Evolutionary conservation across 2,797 vertebrate genomes (phyloP), one percentile per base, ranked within the genome.

Genomic region (Catostomus latipinnis): DNA sequence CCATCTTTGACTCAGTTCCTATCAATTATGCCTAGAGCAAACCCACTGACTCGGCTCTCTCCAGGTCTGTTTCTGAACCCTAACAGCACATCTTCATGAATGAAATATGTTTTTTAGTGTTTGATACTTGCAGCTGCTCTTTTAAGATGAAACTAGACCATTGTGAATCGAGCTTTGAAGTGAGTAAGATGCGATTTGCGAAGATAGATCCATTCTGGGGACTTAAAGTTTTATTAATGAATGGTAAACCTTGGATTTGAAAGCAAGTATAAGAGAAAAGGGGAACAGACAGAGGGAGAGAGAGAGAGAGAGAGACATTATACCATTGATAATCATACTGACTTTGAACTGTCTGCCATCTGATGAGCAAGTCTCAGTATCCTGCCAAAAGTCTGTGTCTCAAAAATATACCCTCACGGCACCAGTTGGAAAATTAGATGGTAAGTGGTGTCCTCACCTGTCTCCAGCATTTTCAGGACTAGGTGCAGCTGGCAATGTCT

Each of bases 61-160:
- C 78, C 83, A 16, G 80, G 65, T 84, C 89, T 84, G 89, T 91
- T 92, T 91, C 91, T 91, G 87, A 91, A 92, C 89, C 86, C 87
- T 86, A 89, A 87, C 90, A 89, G 91, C 88, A 90, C 89, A 86
- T 90, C 70, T 90, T 92, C 91, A 92, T 93, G 90, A 93, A 93
- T 93, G 89, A 93, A 92, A 93, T 90, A 93, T 92, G 88, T 89
- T 89, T 91, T 90, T 92, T 88, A 91, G 92, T 91, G 90, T 93
- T 93, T 92, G 88, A 92, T 91, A 91, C 81, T 84, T 53, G 49
- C 69, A 81, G 18, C 14, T 54, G 45, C 72, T n/a, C 58, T 73
- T 80, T 70, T 68, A 62, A 84, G 58, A 56, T 62, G 34, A 66
- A 71, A 46, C 57, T 18, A 9, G 22, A 57, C 71, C 52, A 57